Conservation (phyloP, 2,888 invertebrate species). For the Ryuthela nishihirai region DNA sequence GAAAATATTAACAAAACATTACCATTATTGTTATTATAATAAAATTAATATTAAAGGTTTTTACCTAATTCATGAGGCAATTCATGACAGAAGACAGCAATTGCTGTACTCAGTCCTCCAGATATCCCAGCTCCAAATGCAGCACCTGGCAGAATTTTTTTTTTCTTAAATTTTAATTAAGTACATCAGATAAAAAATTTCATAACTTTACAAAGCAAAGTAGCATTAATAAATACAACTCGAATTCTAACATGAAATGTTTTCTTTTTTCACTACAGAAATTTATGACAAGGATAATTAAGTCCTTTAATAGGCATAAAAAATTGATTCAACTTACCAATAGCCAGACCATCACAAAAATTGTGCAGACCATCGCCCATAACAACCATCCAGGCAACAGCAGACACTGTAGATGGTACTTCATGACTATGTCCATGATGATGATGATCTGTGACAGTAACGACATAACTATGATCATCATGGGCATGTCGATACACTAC, state of each 20-base stretch:
- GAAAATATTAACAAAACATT: too few relatives aligned
- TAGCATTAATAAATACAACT: too few relatives aligned
- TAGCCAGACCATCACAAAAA: constrained; percentile 90
- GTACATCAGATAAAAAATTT: too few relatives aligned
- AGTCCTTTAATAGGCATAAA: too few relatives aligned
- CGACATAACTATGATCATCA: constrained; percentile 21
- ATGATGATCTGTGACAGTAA: constrained; percentile 42
- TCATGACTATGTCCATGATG: constrained; percentile 70
- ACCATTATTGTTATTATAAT: too few relatives aligned
- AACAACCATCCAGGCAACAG: constrained; percentile 93
- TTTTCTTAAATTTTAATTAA: too few relatives aligned
- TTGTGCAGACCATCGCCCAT: constrained; percentile 94
- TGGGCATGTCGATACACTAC: constrained; percentile 35
- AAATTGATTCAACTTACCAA: too few relatives aligned
- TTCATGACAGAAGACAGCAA: constrained; percentile 92
- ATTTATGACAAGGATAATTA: too few relatives aligned
- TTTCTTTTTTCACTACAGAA: too few relatives aligned
- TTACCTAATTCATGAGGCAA: constrained; percentile 84
- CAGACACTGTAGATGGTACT: constrained; percentile 46
- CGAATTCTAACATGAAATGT: too few relatives aligned
- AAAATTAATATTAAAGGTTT: too few relatives aligned
- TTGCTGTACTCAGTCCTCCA: constrained; percentile 85
- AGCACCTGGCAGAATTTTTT: constrained; percentile 59
- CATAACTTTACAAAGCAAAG: too few relatives aligned
- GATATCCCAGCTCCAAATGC: constrained; percentile 82